Base-by-base conservation (phyloP, 2,113 vertebrate species). In the Triplophysa siluroides region DNA sequence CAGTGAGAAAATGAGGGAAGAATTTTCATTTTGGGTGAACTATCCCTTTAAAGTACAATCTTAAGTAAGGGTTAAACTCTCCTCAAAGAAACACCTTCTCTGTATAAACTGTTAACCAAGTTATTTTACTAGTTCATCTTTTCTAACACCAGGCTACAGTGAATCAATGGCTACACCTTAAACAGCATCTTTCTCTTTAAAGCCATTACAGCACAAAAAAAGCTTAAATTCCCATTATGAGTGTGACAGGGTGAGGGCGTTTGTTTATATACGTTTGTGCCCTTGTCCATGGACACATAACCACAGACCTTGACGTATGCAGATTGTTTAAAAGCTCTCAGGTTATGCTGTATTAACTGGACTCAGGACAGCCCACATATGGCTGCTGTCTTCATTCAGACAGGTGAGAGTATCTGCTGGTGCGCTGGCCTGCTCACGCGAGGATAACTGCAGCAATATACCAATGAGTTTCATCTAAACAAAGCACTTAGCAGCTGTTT, bases 291-390 rank as follows among this genome's bases (percentile, higher is more conserved):
- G 70, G 4, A 24, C 43, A 26, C 21, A 7, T 24, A 24, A 69
- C 21, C 67, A 26, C 67, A 69, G 67, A 7, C 3, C 2, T 24
- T 69, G 67, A 26, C 38, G 23, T 47, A 68, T 47, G 43, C 21
- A 69, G 21, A 69, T 2, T 11, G n/a, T 74, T 79, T 85, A 72
- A 43, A 65, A 65, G 54, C 8, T 58, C n/a, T 58, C 19, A 62
- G 74, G 72, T 86, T 47, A 62, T 66, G 87, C 72, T 56, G 66
- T 38, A 73, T 86, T 83, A 78, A 74, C 84, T 76, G 71, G 82
- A 63, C 74, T 76, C 54, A 61, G 81, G 74, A 71, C 79, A 66
- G 33, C 52, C 69, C 81, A 56, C 85, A 84, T 83, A 84, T 82
- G 83, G 85, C 78, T 47, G 76, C 75, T 74, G 58, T 66, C 33